Percentiles rank a stretch among this genome's conserved stretches.
Conservation (phyloP, 2,113 vertebrate species). For the Callipepla squamata region DNA sequence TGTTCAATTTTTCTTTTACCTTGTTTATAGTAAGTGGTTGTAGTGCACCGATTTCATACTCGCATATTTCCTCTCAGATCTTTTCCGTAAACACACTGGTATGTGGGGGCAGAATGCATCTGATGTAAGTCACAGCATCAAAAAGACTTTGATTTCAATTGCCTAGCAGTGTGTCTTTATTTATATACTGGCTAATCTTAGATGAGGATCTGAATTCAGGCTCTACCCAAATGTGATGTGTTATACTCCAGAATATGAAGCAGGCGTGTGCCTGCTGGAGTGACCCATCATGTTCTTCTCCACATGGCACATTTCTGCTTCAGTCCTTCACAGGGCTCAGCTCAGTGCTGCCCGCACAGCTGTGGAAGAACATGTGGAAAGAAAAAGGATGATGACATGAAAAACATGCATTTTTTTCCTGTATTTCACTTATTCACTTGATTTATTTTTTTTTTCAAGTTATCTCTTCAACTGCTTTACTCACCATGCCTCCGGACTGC, state of each 20-base stretch:
- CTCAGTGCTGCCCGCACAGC: too few relatives aligned
- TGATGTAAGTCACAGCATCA: not conserved
- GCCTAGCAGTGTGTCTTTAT: not conserved
- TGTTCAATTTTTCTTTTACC: not conserved
- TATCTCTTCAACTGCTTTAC: not conserved
- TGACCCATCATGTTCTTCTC: not conserved
- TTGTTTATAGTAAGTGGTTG: not conserved
- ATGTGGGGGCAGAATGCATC: not conserved
- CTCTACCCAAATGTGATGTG: accelerated
- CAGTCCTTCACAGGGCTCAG: too few relatives aligned
- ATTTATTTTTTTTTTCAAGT: not conserved
- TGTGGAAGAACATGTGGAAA: not conserved
- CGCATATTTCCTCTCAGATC: not conserved
- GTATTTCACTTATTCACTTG: not conserved
- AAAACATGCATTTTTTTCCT: not conserved
- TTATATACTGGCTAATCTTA: not conserved
- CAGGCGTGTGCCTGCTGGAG: accelerated
- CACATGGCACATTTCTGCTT: too few relatives aligned
- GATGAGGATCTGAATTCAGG: not conserved
- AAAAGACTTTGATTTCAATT: not conserved
- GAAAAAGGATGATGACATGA: not conserved
- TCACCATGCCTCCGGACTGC: not conserved
- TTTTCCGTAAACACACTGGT: not conserved
- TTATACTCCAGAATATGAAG: not conserved
- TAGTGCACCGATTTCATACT: not conserved